Evolutionary conservation across 2,888 invertebrate genomes (phyloP).

Genomic region (Melanotus villosus): DNA sequence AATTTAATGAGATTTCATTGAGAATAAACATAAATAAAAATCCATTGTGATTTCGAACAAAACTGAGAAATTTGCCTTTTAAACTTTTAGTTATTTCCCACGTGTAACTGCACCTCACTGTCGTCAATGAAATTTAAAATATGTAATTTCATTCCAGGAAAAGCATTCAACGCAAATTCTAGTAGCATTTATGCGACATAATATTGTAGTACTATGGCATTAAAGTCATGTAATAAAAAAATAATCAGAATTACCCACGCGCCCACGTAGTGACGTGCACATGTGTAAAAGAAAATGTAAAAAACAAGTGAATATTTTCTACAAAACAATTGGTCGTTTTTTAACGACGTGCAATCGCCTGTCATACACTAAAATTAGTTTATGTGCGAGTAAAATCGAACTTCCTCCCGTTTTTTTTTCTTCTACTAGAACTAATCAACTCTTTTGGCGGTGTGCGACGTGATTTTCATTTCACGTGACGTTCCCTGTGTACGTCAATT

Average conservation of each 20-base stretch:
- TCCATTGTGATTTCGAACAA: too few relatives aligned
- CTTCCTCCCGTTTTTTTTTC: too few relatives aligned
- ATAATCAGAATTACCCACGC: slow-evolving; percentile 1
- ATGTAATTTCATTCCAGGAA: slow-evolving; percentile 19
- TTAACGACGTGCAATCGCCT: neutral
- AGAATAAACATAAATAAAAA: too few relatives aligned
- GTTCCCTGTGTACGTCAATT: too few relatives aligned
- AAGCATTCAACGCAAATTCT: slow-evolving; percentile 13
- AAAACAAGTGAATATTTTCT: neutral
- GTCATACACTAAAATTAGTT: neutral
- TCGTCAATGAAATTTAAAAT: slow-evolving; percentile 20
- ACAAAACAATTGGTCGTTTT: neutral
- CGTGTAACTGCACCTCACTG: too few relatives aligned
- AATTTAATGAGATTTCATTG: too few relatives aligned
- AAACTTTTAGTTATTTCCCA: too few relatives aligned
- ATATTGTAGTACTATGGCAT: neutral
- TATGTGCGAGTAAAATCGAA: too few relatives aligned
- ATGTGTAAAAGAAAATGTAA: neutral
- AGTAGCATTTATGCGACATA: slow-evolving; percentile 12
- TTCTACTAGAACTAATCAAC: too few relatives aligned
- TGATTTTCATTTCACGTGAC: too few relatives aligned
- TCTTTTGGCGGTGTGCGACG: too few relatives aligned
- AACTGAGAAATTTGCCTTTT: too few relatives aligned
- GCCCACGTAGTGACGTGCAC: neutral
- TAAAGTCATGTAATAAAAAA: neutral